These are phyloP conservation scores for Neolamprologus modestus DNA, from an alignment of 2,113 vertebrate species.

Conservation along the genomic window DNA sequence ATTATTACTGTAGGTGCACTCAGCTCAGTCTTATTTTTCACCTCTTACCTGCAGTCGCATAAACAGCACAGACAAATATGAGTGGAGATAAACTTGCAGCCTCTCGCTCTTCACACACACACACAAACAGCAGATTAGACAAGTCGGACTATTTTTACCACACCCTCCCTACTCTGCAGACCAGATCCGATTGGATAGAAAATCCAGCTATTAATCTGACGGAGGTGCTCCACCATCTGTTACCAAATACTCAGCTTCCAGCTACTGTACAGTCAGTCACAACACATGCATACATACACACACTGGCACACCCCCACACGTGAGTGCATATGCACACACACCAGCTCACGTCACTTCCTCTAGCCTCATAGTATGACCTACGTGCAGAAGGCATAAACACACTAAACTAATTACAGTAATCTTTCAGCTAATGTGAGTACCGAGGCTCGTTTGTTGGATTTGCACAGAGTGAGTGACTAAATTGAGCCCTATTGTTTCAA, in stretches of 20 bases:
- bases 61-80: not conserved
- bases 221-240: slow-evolving; percentile 72
- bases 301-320: not conserved
- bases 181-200: slow-evolving; percentile 68
- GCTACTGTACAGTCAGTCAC: slow-evolving; percentile 12
- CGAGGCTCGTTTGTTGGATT: not conserved
- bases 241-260: slow-evolving; percentile 37
- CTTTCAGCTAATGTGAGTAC: not conserved
- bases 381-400: slow-evolving; percentile 5
- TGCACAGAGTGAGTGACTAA: not conserved
- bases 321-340: not conserved
- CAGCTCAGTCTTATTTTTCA: not conserved
- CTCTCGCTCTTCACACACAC: not conserved
- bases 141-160: slow-evolving; percentile 69
- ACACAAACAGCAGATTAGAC: slow-evolving; percentile 58
- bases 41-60: not conserved
- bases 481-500: not conserved
- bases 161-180: slow-evolving; percentile 40
- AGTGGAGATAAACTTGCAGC: not conserved
- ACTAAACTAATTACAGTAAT: slow-evolving; percentile 36
- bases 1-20: not conserved
- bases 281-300: slow-evolving; percentile 4
- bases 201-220: slow-evolving; percentile 72
- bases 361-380: not conserved
- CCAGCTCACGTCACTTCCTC: not conserved